Percentiles rank a stretch among this genome's conserved stretches.
Evolutionary conservation across 2,888 invertebrate genomes (phyloP).

Genomic region (Zele albiditarsus): DNA sequence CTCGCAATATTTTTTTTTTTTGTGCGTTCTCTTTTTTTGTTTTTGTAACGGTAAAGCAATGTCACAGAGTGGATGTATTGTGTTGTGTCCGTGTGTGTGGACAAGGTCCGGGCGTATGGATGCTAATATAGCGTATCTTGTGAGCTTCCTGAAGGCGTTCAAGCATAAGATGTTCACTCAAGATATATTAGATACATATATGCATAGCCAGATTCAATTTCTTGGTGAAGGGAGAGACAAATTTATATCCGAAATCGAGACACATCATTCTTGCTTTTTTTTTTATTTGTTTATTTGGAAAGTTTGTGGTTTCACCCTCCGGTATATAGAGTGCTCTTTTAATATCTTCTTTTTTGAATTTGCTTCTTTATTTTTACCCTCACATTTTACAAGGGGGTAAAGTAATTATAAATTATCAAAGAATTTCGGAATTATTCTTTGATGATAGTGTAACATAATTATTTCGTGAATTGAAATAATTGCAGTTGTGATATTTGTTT

Average conservation of each 20-base stretch:
- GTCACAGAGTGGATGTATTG: background rate
- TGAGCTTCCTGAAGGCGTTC: conserved; percentile 25
- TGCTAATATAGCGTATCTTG: conserved; percentile 17
- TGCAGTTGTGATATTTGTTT: no score
- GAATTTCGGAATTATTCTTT: no score
- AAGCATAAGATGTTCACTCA: conserved; percentile 18
- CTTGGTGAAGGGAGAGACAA: background rate
- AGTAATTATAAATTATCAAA: no score
- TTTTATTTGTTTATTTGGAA: background rate
- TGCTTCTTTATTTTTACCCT: no score
- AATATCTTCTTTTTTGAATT: no score
- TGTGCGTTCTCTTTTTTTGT: background rate
- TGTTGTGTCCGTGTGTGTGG: background rate
- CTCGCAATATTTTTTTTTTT: background rate
- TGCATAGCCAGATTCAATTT: conserved; percentile 5
- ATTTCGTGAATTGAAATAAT: no score
- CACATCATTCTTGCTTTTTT: background rate
- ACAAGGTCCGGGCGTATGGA: background rate
- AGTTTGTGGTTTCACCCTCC: background rate
- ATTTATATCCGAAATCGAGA: conserved; percentile 7
- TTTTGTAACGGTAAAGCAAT: background rate
- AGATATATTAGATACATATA: conserved; percentile 4
- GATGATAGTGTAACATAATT: no score
- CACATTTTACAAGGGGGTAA: no score
- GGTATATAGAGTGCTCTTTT: no score